These are phyloP conservation scores for Horisme vitalbata DNA, from an alignment of 2,888 invertebrate species.

Conservation along the genomic window DNA sequence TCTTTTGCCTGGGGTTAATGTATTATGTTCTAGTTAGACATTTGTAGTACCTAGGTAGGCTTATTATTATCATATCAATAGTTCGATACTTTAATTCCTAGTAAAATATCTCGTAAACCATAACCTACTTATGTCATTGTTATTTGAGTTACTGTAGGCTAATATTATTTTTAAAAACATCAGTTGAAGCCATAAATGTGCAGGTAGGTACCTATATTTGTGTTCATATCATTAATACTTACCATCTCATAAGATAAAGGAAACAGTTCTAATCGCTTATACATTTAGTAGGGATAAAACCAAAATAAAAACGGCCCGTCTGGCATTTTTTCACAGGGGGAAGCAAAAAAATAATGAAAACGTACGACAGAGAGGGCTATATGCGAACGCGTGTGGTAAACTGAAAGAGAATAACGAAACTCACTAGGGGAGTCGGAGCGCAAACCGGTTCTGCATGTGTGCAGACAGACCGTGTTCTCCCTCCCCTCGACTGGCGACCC, in stretches of 20 bases:
- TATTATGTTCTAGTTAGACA: no score
- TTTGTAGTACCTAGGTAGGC: no score
- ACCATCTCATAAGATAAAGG: conserved; percentile 4
- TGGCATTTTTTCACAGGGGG: conserved; percentile 76
- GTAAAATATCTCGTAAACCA: no score
- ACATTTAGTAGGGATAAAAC: conserved; percentile 63
- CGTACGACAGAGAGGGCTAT: conserved; percentile 68
- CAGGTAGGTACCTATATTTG: no score
- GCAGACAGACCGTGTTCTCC: conserved; percentile 71
- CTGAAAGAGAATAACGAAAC: conserved; percentile 64
- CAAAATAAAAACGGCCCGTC: conserved; percentile 72
- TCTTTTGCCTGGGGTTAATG: no score
- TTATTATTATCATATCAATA: no score
- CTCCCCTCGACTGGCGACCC: conserved; percentile 75
- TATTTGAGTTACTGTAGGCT: no score
- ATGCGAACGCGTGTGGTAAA: conserved; percentile 71
- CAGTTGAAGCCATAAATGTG: no score
- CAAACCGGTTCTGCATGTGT: conserved; percentile 81
- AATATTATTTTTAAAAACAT: no score
- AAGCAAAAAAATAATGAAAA: conserved; percentile 78
- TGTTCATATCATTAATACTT: conserved; percentile 13
- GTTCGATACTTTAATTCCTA: no score
- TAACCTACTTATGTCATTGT: no score
- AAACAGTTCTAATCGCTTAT: conserved; percentile 40
- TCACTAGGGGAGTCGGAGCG: conserved; percentile 74